Base-by-base conservation (phyloP, 1,140 invertebrate species). In the Tetranychus urticae region DNA sequence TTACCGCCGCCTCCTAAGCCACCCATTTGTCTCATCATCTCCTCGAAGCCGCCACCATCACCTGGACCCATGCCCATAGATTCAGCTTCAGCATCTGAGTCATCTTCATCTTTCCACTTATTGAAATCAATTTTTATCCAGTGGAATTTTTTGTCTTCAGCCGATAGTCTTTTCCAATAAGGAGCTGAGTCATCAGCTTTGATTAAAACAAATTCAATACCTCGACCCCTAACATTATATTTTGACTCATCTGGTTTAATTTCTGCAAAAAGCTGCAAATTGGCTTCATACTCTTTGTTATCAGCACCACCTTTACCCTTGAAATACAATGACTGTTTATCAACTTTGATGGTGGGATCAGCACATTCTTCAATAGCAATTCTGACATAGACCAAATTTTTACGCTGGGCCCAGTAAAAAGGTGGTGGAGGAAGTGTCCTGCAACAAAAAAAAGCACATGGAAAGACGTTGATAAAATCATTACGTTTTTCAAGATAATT, bases 121-220 rank as follows among this genome's bases (percentile, higher is more conserved):
- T 88, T 84, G 71, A 97, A 97, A 71, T 97, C 92, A 65, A 89
- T 85, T 75, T 92, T 94, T 59, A 97, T 77, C 89, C 91, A 97
- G 71, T 94, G 90, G 66, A 83, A 81, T 74, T 92, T 94, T 70
- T 81, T 82, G 66, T 83, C 84, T 65, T 88, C 86, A 73, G 86
- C 86, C 36, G 87, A 82, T 57, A 94, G 76, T 59, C 82, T 73
- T 60, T 86, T 83, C 91, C 91, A 96, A 70, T 81, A 94, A 12
- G 83, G 79, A 63, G 81, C 83, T 31, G 75, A 74, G 23, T 64
- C 62, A 59, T 81, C 81, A 68, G 79, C 77, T 70, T 86, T 85
- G 67, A 80, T 78, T 68, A 90, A 75, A 64, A 84, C 77, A 68
- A 88, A 78, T 73, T 87, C 83, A 65, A 87, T 80, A 69, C 81